These are phyloP conservation scores for Pygmarrhopalites habei DNA, from an alignment of 1,140 invertebrate species.

Conservation along the genomic window DNA sequence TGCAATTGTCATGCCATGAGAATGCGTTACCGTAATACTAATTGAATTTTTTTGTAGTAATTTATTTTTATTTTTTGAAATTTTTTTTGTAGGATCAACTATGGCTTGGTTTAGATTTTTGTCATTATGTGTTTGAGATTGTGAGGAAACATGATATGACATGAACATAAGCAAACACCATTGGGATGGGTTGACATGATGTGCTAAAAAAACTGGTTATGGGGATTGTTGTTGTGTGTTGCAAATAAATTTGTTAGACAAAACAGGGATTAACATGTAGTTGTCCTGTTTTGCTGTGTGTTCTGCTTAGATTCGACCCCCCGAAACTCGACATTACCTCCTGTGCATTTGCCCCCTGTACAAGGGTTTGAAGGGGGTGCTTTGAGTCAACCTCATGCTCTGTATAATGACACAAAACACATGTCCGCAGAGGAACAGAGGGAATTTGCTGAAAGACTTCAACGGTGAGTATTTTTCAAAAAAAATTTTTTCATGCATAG, in stretches of 20 bases:
- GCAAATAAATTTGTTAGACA: no score
- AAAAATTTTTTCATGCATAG: no score
- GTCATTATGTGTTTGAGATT: no score
- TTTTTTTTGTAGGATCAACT: no score
- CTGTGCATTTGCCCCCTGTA: constrained; percentile 34
- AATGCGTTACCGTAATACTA: not conserved
- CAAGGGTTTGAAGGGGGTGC: no score
- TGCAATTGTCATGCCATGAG: not conserved
- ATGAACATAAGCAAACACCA: no score
- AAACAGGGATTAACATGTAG: constrained; percentile 3
- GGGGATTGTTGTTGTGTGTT: no score
- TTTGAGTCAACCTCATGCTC: constrained; percentile 29
- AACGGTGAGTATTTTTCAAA: no score
- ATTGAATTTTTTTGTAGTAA: not conserved
- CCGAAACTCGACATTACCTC: constrained; percentile 37
- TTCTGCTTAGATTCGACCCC: constrained; percentile 22
- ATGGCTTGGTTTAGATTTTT: no score
- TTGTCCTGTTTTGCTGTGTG: constrained; percentile 4
- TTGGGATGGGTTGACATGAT: no score
- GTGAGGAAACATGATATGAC: no score
- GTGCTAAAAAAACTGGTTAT: no score
- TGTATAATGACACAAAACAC: constrained; percentile 38
- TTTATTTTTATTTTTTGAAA: not conserved
- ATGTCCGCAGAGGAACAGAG: constrained; percentile 39
- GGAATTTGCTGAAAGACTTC: constrained; percentile 36